Percentiles rank a stretch among this genome's conserved stretches.
These are phyloP conservation scores for Acronicta alni DNA, from an alignment of 2,888 invertebrate species.

Conservation along the genomic window DNA sequence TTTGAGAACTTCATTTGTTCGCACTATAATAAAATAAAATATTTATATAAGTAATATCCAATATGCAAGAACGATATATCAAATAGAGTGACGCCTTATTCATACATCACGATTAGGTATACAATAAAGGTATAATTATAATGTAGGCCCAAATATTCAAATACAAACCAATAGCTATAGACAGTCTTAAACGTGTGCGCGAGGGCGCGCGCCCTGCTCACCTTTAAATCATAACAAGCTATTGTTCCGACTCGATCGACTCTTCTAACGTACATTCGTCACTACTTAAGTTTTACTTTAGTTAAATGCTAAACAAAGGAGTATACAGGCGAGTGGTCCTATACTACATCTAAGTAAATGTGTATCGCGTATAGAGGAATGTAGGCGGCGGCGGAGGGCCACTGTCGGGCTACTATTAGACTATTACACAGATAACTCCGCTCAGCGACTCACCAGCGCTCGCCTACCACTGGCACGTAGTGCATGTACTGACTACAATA, in stretches of 20 bases:
- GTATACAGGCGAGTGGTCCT: conserved; percentile 30
- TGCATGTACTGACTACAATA: no score
- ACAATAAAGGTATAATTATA: conserved; percentile 26
- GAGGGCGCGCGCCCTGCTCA: conserved; percentile 12
- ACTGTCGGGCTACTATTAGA: neutral
- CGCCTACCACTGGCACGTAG: neutral
- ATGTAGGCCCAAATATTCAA: conserved; percentile 70
- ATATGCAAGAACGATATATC: conserved; percentile 35
- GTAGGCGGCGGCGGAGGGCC: conserved; percentile 7
- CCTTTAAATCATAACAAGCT: conserved; percentile 26
- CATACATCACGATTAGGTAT: conserved; percentile 43
- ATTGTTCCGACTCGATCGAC: conserved; percentile 60
- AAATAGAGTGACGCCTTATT: conserved; percentile 27
- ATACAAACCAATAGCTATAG: conserved; percentile 55
- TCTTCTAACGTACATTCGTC: conserved; percentile 35
- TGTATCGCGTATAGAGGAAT: conserved; percentile 22
- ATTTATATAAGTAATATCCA: conserved; percentile 29
- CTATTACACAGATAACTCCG: conserved; percentile 15
- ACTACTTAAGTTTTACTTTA: conserved; percentile 22
- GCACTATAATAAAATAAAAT: conserved; percentile 36
- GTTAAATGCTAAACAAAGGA: conserved; percentile 47
- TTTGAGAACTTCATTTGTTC: conserved; percentile 59
- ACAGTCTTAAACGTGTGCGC: conserved; percentile 64
- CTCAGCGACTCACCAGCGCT: conserved; percentile 5
- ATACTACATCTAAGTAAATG: conserved; percentile 16